Evolutionary conservation across 2,113 vertebrate species (phyloP).

Genomic region (Pionites leucogaster): DNA sequence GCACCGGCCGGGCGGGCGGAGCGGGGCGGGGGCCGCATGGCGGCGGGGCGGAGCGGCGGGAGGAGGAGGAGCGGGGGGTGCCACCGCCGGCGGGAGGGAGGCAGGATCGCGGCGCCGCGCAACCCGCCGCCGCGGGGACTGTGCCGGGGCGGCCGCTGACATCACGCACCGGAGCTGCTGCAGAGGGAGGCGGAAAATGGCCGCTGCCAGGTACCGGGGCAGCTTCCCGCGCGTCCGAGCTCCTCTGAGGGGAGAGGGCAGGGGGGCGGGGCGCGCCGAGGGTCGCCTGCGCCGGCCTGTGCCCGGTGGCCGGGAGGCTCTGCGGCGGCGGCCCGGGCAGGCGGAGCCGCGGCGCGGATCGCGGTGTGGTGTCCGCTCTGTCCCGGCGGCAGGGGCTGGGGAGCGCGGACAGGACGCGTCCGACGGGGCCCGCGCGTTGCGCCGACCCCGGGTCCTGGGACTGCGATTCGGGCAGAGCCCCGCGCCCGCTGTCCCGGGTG

Average conservation of each 20-base stretch:
- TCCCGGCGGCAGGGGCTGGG: not conserved
- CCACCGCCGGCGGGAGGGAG: not conserved
- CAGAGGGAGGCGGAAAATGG: constrained; percentile 64
- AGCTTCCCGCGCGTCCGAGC: not conserved
- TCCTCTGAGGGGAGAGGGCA: not conserved
- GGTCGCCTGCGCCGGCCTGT: not conserved
- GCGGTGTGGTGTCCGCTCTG: not conserved
- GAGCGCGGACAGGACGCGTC: not conserved
- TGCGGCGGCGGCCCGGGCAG: not conserved
- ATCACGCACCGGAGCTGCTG: constrained; percentile 59
- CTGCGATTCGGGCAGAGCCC: not conserved
- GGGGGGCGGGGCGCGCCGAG: not conserved
- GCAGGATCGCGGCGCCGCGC: not conserved
- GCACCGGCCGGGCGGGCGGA: too few species aligned
- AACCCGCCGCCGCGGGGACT: not conserved
- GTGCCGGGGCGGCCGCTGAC: constrained; percentile 28
- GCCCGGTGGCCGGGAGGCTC: not conserved
- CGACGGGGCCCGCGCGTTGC: not conserved
- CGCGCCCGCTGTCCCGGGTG: not conserved
- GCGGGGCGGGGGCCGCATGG: not conserved
- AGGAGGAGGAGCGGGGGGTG: not conserved
- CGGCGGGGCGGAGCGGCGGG: not conserved
- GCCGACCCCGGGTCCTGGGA: too few species aligned
- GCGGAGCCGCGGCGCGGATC: too few species aligned
- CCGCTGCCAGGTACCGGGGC: constrained; percentile 2